Conservation (phyloP, 2,113 vertebrate genomes). For the Menidia beryllina region DNA sequence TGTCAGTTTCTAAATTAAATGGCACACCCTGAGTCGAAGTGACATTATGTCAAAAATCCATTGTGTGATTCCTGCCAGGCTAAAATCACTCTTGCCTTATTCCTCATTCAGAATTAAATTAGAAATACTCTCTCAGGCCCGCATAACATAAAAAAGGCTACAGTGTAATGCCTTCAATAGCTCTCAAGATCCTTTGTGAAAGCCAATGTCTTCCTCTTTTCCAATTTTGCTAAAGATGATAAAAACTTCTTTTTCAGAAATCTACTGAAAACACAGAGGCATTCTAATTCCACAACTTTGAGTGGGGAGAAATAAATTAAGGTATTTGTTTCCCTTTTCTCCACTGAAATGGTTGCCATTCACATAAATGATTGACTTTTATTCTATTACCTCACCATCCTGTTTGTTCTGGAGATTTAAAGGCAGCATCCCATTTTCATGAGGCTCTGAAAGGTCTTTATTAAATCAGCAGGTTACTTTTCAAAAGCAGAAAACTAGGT, state of each 20-base stretch:
- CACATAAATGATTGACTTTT: constrained; percentile 33
- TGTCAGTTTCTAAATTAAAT: constrained; percentile 66
- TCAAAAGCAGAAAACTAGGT: not conserved
- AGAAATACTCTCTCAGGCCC: constrained; percentile 47
- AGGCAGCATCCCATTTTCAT: constrained; percentile 42
- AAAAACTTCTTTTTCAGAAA: constrained; percentile 27
- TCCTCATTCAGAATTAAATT: constrained; percentile 63
- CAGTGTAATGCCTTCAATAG: constrained; percentile 57
- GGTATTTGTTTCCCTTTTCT: constrained; percentile 41
- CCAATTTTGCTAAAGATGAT: constrained; percentile 40
- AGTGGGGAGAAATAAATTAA: constrained; percentile 41
- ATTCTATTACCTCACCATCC: constrained; percentile 31
- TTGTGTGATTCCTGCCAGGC: constrained; percentile 60
- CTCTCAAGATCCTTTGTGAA: constrained; percentile 40
- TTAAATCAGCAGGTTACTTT: constrained; percentile 2
- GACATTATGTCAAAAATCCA: constrained; percentile 72
- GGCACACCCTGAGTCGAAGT: constrained; percentile 69
- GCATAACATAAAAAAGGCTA: constrained; percentile 47
- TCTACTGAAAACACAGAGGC: constrained; percentile 29
- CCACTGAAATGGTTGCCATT: constrained; percentile 25
- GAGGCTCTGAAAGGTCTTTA: constrained; percentile 37
- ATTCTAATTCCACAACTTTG: constrained; percentile 50
- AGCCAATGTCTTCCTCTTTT: constrained; percentile 23
- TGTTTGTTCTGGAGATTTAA: constrained; percentile 43
- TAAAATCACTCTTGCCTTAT: constrained; percentile 49